Evolutionary conservation across 1,140 invertebrate species (phyloP).

Genomic region (Mactra quadrangularis): DNA sequence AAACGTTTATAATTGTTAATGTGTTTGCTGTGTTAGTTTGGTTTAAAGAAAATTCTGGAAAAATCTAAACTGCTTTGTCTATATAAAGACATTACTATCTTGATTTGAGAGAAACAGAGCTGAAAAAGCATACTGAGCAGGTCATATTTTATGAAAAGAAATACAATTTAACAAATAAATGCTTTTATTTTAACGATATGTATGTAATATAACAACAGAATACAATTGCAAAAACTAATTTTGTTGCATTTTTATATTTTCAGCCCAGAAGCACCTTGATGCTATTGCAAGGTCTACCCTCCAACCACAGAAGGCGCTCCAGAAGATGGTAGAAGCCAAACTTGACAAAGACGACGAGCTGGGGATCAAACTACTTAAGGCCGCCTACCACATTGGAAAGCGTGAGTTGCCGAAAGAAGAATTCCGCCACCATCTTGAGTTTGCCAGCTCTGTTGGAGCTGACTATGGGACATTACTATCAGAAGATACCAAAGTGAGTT

Average conservation of each 20-base stretch:
- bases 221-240: no score
- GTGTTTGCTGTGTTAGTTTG: neutral
- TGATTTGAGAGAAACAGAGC: no score
- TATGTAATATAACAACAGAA: no score
- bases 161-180: no score
- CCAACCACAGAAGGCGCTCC: conserved; percentile 6
- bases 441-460: neutral
- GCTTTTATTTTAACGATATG: no score
- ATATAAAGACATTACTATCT: neutral
- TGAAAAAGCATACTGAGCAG: no score
- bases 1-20: no score
- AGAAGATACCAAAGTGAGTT: neutral
- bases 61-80: neutral
- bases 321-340: neutral
- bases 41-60: neutral
- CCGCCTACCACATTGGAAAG: conserved; percentile 32
- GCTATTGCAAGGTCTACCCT: conserved; percentile 4
- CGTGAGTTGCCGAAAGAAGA: conserved; percentile 36
- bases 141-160: no score
- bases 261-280: conserved; percentile 24
- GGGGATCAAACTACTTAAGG: neutral
- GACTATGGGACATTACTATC: neutral
- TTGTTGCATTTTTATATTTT: conserved; percentile 20
- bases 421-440: neutral
- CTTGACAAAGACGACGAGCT: conserved; percentile 24